phyloP scores from a whole-genome alignment of 1,140 invertebrate genomes.

The Drosophila pseudoobscura region DNA sequence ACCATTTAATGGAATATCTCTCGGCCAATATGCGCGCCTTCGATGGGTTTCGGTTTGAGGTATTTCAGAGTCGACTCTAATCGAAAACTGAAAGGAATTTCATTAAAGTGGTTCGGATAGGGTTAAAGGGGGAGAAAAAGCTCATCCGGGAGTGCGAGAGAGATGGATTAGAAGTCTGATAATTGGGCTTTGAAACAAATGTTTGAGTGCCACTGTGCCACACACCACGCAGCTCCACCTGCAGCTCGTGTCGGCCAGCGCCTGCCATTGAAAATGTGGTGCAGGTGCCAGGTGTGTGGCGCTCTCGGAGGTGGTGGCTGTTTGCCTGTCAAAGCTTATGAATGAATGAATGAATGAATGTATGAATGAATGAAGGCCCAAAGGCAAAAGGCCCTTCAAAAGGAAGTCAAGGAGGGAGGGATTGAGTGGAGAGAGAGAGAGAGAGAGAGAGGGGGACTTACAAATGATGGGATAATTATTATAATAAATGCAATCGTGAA shows the following conservation, averaged over 20 bases:
- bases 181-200: too few species aligned
- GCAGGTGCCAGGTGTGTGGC: constrained; percentile 46
- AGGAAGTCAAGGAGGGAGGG: constrained; percentile 22
- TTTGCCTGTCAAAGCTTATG: constrained; percentile 43
- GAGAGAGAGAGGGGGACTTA: constrained; percentile 14
- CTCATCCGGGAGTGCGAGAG: too few species aligned
- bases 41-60: too few species aligned
- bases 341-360: constrained; percentile 43
- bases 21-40: too few species aligned
- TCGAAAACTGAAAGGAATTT: too few species aligned
- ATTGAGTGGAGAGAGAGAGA: constrained; percentile 7
- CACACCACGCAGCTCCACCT: constrained; percentile 7
- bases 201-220: constrained; percentile 20
- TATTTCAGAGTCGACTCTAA: too few species aligned
- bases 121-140: too few species aligned
- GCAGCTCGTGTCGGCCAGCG: constrained; percentile 45
- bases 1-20: too few species aligned
- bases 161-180: too few species aligned
- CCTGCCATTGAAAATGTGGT: constrained; percentile 71
- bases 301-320: constrained; percentile 10
- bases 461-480: constrained; percentile 62
- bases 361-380: constrained; percentile 46
- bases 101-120: too few species aligned
- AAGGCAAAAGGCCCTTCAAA: constrained; percentile 15
- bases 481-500: constrained; percentile 69